Evolutionary conservation across 2,797 vertebrate genomes (phyloP), one percentile per base, ranked within the genome.

Genomic region (Sarcoramphus papa): DNA sequence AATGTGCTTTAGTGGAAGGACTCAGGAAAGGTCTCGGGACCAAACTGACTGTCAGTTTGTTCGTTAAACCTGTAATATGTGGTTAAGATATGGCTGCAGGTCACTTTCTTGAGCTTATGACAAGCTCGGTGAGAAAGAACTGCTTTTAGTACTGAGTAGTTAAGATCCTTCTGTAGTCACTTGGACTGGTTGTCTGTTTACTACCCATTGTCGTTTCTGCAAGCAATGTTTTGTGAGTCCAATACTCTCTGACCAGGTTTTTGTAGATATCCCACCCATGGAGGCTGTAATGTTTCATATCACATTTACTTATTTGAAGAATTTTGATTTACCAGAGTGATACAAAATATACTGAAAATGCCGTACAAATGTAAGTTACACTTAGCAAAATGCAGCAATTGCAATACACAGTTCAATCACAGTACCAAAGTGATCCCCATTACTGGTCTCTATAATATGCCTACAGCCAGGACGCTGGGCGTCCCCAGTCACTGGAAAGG

Each of bases 401-500:
- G 25, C 33, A 70, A 11, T 41, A 11, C 15, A 19, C 4, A 16
- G 33, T 50, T 56, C n/a, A 43, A 1, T 19, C 3, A 2, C 51
- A 25, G 7, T n/a, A 40, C 14, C 14, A 28, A 28, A 41, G 28
- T 8, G 20, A 54, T 60, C 20, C 30, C 8, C 2, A 1, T 41
- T 67, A 41, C 20, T 2, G 2, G 31, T 73, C n/a, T 60, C 10
- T 43, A 0, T 16, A 17, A 31, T 17, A 7, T 5, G 23, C 25
- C 25, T 19, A 24, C 9, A 13, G 14, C 65, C 30, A 47, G 1
- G 2, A 10, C 0, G 1, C 25, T 53, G 21, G 4, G 25, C 6
- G 3, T 47, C 18, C 31, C 40, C 30, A 14, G 28, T 35, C 2
- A 1, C 28, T 47, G 47, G 47, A 24, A 60, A 50, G 12, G 35